Evolutionary conservation across 2,888 invertebrate species (phyloP).

Genomic region (Sesia bembeciformis): DNA sequence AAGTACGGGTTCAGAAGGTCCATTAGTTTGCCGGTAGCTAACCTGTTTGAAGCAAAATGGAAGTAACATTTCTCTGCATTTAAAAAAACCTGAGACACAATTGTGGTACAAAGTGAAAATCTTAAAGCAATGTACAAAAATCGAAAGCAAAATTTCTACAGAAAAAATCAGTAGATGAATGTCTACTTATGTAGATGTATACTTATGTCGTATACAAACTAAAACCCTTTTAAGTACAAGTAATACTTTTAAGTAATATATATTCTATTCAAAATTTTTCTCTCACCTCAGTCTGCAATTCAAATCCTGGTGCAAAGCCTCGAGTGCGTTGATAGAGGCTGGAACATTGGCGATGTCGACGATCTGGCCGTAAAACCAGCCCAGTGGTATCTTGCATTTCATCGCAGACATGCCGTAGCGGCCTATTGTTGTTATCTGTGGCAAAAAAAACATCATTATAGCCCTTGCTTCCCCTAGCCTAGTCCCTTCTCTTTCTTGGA

Average conservation of each 20-base stretch:
- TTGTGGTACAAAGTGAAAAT: no score
- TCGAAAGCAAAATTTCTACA: no score
- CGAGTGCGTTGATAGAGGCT: conserved; percentile 56
- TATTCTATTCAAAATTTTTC: no score
- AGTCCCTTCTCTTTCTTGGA: no score
- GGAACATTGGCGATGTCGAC: conserved; percentile 81
- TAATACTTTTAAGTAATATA: no score
- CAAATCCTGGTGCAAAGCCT: conserved; percentile 57
- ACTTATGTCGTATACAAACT: no score
- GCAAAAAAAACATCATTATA: conserved; percentile 2
- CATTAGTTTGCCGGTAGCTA: conserved; percentile 89
- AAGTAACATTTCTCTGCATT: not conserved
- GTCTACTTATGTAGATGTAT: no score
- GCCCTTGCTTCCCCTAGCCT: no score
- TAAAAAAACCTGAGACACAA: no score
- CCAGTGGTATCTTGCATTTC: conserved; percentile 91
- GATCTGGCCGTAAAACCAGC: conserved; percentile 94
- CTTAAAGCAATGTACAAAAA: no score
- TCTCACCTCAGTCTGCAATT: conserved; percentile 57
- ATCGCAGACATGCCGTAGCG: conserved; percentile 93
- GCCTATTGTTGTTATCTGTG: conserved; percentile 91
- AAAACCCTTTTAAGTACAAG: no score
- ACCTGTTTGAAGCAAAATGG: conserved; percentile 74
- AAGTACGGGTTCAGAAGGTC: conserved; percentile 85
- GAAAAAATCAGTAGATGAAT: no score